A percentile compares a stretch with the other conserved stretches of the same genome.
Conservation (phyloP, 2,797 vertebrate species). For the Lagothrix lagotricha region DNA sequence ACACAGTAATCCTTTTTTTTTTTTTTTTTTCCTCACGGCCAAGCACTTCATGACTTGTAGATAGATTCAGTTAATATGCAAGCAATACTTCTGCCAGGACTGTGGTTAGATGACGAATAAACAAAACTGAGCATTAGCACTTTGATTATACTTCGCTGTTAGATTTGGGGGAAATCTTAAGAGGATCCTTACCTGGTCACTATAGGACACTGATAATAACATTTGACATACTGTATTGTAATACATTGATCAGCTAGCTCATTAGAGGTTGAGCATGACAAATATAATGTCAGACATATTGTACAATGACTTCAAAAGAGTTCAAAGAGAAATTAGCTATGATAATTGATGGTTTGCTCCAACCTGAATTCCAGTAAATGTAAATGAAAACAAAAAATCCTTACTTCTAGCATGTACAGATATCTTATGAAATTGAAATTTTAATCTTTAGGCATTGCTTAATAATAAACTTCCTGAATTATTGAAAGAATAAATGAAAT, state of each 20-base stretch:
- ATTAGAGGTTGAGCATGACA: neutral
- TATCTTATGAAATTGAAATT: neutral
- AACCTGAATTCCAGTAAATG: neutral
- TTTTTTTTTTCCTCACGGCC: neutral
- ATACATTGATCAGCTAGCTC: neutral
- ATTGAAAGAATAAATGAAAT: conserved; percentile 49
- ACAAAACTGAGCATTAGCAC: conserved; percentile 18
- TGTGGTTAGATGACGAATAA: conserved; percentile 36
- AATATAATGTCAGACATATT: neutral
- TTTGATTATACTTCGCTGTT: conserved; percentile 41
- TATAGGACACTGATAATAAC: neutral
- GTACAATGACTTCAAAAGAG: conserved; percentile 29
- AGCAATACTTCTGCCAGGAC: conserved; percentile 21
- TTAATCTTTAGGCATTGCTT: neutral
- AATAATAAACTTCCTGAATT: conserved; percentile 26
- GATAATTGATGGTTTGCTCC: neutral
- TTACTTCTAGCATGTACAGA: neutral
- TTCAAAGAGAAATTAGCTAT: conserved; percentile 36
- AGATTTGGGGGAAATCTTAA: neutral
- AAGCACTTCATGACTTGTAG: conserved; percentile 45
- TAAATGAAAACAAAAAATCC: conserved; percentile 27
- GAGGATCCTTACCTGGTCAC: neutral
- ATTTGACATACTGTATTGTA: neutral
- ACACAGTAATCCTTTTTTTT: conserved; percentile 23
- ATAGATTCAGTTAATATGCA: conserved; percentile 40